These are phyloP conservation scores for Meteorus colon DNA, from an alignment of 2,888 invertebrate genomes.

Conservation along the genomic window DNA sequence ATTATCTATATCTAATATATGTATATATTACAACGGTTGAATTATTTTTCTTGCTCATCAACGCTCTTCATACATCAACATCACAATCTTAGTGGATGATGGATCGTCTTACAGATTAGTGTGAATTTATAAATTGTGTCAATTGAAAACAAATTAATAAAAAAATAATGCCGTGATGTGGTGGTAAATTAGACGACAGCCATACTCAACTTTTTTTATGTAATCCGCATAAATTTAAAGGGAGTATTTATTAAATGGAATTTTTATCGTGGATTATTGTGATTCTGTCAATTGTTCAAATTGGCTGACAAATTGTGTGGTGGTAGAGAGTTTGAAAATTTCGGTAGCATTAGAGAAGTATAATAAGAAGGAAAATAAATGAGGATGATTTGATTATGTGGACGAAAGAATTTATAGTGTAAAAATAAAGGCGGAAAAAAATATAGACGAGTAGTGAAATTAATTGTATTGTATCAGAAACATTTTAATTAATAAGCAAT, in stretches of 20 bases:
- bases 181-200: neutral
- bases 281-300: too few relatives aligned
- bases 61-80: neutral
- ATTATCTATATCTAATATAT: neutral
- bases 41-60: neutral
- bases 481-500: constrained; percentile 17
- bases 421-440: neutral
- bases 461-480: neutral
- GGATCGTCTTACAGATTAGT: neutral
- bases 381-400: too few relatives aligned
- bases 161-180: neutral
- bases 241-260: too few relatives aligned
- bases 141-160: neutral
- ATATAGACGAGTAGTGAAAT: neutral
- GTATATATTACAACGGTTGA: neutral
- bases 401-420: neutral
- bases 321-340: too few relatives aligned
- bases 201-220: too few relatives aligned
- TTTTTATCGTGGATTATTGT: too few relatives aligned
- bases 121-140: neutral
- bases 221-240: too few relatives aligned
- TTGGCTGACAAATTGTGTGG: too few relatives aligned
- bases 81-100: neutral
- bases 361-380: neutral
- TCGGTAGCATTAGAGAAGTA: neutral